Evolutionary conservation across 1,140 invertebrate genomes (phyloP), one percentile per base, ranked within the genome.

Genomic region (Episyrphus balteatus): DNA sequence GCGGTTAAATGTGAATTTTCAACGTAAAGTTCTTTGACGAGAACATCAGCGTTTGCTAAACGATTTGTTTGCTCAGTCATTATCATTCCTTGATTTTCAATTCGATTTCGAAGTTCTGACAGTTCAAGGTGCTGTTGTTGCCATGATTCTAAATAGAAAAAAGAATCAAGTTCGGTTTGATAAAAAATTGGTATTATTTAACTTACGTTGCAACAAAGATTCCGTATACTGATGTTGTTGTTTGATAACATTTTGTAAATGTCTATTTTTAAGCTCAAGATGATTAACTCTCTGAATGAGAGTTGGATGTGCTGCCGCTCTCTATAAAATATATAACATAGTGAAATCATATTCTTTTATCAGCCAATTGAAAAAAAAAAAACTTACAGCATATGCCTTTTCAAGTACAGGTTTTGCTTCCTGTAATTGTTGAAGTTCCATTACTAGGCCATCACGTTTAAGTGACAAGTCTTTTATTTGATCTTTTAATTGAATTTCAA

Each of bases 11-110:
- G 79, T 21, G 83, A 80, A 72, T 87, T 88, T 67, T 88, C 84
- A n/a, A 86, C 75, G 59, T 83, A 88, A 15, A 88, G 69, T 63
- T 87, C 84, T 66, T 84, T 84, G 1, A 84, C 79, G 6, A 87
- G 67, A 51, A 85, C 66, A 66, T 88, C 84, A 32, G 82, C 76
- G 55, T 76, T 76, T n/a, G 78, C 75, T 45, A 88, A 69, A 48
- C 78, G 79, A 59, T 79, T 70, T 43, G 78, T 73, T 56, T 86
- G 80, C 37, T 82, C 72, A 30, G 80, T 72, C 6, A 84, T 58
- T 54, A 78, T 76, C 34, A 79, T 75, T 54, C 80, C 75, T 44
- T 73, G 75, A 30, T 66, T 66, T 36, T 78, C 74, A 33, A 82
- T 68, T 9, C 78, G 69, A 48, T 70, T 68, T 48, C 79, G 75